Evolutionary conservation across 1,140 invertebrate species (phyloP), one percentile per base, ranked within the genome.

Genomic region (Drosophila azteca): DNA sequence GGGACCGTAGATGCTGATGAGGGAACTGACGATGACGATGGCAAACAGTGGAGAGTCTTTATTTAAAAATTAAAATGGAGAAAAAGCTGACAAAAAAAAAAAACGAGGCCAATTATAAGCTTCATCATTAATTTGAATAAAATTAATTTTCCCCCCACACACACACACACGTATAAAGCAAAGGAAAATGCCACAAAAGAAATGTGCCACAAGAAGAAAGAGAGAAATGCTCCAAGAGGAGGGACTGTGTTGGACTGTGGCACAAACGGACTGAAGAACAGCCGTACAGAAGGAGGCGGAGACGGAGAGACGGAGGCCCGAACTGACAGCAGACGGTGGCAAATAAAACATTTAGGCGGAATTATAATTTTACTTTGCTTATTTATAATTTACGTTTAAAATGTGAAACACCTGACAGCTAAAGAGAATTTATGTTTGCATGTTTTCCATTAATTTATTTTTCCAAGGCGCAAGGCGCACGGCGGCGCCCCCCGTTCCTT

Each of bases 361-460:
- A 88, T 83, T 88, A 88, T 88, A 88, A 88, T 88, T 88, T 89
- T 88, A 82, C 81, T 79, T 82, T 81, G 76, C 83, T 79, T 79
- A 88, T 88, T 79, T 88, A 88, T 88, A 88, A 88, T 88, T 88
- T 88, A 88, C 83, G 84, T 88, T 83, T 79, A 88, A 88, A 88
- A 88, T 88, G 83, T 88, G 83, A 88, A 88, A 88, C 83, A 88
- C 83, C 83, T 88, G 83, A 88, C 83, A 88, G 83, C 83, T 82
- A 79, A 77, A 88, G 77, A 82, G 83, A 88, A 88, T 88, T 88
- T 88, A 88, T 88, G 83, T 88, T 88, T 79, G 83, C 83, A 88
- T 88, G 83, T 89, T 88, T 79, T 81, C 72, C 83, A 88, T 88
- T 88, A 88, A 88, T 88, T 88, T 88, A 88, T 88, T 88, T 88